Percentiles rank a stretch among this genome's conserved stretches.
Conservation (phyloP, 2,113 vertebrate species). For the Pollimyrus isidori region DNA sequence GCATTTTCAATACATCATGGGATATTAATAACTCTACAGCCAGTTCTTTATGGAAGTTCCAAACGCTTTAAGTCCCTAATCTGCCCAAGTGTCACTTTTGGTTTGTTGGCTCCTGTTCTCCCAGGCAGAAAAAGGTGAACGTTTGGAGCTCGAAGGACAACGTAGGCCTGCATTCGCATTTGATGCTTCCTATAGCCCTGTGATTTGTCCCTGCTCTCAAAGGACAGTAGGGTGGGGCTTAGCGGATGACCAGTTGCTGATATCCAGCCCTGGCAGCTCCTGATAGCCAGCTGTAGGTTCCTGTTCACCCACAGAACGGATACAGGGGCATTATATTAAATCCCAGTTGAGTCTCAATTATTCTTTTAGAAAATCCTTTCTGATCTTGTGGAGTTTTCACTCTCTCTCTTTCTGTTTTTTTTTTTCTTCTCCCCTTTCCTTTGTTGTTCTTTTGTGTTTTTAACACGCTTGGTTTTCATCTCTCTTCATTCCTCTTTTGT, state of each 20-base stretch:
- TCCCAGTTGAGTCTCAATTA: background rate
- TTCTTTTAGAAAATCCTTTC: constrained; percentile 25
- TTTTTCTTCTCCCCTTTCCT: background rate
- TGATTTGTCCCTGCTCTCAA: constrained; percentile 39
- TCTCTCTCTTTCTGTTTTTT: background rate
- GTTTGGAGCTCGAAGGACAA: constrained; percentile 26
- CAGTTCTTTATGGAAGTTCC: background rate
- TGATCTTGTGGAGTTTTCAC: background rate
- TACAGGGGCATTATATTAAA: constrained; percentile 14
- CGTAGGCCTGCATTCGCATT: constrained; percentile 21
- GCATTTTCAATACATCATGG: background rate
- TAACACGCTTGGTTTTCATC: background rate
- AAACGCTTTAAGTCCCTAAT: background rate
- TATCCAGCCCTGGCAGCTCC: background rate
- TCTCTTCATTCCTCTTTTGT: background rate
- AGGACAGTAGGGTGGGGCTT: constrained; percentile 25
- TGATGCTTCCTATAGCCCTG: constrained; percentile 29
- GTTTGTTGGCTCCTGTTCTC: background rate
- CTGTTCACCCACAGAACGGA: constrained; percentile 24
- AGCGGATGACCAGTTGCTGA: constrained; percentile 19
- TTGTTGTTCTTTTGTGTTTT: background rate
- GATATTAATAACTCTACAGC: background rate
- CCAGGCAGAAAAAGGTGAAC: constrained; percentile 30
- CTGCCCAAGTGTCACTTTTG: background rate
- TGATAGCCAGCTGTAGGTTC: background rate